A percentile compares a stretch with the other conserved stretches of the same genome.
phyloP scores from a whole-genome alignment of 2,888 invertebrate genomes.

The Chromoteleia sp. region DNA sequence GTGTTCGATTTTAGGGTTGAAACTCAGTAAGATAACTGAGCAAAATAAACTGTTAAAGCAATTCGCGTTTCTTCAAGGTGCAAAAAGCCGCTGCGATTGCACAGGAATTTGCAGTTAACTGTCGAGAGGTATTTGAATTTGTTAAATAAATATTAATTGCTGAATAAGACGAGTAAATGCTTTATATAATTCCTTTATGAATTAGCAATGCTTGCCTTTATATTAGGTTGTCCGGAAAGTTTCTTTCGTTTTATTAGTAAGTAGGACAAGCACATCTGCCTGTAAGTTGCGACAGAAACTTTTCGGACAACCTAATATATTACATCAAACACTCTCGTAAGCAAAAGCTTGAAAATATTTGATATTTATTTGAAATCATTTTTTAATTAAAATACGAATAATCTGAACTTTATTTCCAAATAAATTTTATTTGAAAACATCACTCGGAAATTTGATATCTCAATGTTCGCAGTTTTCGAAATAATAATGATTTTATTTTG shows the following conservation, averaged over 20 bases:
- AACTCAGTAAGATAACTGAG: conserved; percentile 24
- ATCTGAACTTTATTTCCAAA: too few species aligned
- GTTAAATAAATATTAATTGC: conserved; percentile 22
- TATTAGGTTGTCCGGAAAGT: too few species aligned
- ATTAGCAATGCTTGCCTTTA: conserved; percentile 13
- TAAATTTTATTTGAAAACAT: neutral
- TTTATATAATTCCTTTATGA: conserved; percentile 17
- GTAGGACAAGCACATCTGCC: too few species aligned
- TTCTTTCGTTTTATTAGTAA: too few species aligned
- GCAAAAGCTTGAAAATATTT: conserved; percentile 6
- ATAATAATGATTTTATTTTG: neutral
- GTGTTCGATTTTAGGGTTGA: conserved; percentile 28
- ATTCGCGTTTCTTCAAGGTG: conserved; percentile 7
- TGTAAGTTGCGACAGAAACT: too few species aligned
- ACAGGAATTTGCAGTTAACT: neutral
- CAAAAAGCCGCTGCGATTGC: conserved; percentile 10
- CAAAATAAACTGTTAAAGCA: conserved; percentile 26
- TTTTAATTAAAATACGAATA: conserved; percentile 14
- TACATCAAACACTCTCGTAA: neutral
- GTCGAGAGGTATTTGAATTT: conserved; percentile 4
- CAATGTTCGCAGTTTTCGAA: neutral
- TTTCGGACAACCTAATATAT: too few species aligned
- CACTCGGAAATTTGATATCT: conserved; percentile 2
- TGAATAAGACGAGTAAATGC: conserved; percentile 7
- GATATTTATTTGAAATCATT: conserved; percentile 13